These are phyloP conservation scores for Plebejus argus DNA, from an alignment of 2,888 invertebrate species.

Conservation along the genomic window DNA sequence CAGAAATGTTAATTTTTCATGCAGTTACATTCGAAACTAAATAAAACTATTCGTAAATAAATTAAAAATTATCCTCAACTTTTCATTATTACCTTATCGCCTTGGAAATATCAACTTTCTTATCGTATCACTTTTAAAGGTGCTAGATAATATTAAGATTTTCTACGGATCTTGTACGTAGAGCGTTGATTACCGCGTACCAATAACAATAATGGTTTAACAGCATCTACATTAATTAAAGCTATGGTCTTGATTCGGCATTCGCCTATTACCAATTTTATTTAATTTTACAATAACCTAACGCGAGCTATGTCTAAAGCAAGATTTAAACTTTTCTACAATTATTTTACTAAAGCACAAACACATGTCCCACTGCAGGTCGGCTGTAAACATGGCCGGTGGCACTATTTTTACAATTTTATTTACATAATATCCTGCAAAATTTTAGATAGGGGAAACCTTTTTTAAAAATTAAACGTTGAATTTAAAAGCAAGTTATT, in stretches of 20 bases:
- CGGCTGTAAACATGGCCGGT: constrained; percentile 4
- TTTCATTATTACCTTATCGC: constrained; percentile 4
- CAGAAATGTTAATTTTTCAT: constrained; percentile 4
- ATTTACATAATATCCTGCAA: not conserved
- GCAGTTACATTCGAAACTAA: not conserved
- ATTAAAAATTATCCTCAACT: not conserved
- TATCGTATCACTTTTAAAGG: not conserved
- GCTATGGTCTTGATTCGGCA: not conserved
- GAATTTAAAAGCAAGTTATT: not conserved
- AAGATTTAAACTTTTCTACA: not conserved
- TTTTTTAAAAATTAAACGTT: not conserved
- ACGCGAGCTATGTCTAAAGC: not conserved
- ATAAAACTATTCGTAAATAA: not conserved
- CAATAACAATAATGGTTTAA: not conserved
- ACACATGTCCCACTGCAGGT: constrained; percentile 13
- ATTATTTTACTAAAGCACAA: not conserved
- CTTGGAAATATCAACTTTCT: not conserved
- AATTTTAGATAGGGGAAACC: not conserved
- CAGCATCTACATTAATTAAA: not conserved
- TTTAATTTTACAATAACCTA: not conserved
- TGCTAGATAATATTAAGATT: not conserved
- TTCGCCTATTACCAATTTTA: not conserved
- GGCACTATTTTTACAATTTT: not conserved
- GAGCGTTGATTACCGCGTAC: not conserved
- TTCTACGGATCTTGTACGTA: not conserved